A percentile compares a stretch with the other conserved stretches of the same genome.
Conservation (phyloP, 2,888 invertebrate genomes). For the Cephus pulcher region DNA sequence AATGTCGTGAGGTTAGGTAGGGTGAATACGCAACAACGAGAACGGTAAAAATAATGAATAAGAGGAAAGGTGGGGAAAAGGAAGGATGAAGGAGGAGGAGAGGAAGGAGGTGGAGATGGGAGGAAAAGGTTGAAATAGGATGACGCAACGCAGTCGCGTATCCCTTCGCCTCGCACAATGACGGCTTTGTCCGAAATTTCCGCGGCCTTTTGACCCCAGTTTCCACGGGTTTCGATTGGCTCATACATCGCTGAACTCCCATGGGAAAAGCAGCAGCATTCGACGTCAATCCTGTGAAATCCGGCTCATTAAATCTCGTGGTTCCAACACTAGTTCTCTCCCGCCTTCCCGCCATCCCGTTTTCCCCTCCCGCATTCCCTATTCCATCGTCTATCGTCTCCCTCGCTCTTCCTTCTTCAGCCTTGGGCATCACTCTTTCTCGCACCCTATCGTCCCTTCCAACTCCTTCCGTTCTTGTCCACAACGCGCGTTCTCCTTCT, state of each 20-base stretch:
- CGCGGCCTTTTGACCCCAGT: constrained; percentile 44
- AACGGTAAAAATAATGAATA: constrained; percentile 5
- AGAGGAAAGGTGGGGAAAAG: constrained; percentile 10
- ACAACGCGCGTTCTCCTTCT: no score
- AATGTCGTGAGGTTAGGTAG: no score
- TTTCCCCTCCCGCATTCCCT: no score
- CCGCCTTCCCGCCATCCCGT: no score
- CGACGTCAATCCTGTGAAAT: constrained; percentile 43
- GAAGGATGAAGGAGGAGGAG: not conserved
- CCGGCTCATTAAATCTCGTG: constrained; percentile 47
- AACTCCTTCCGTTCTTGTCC: no score
- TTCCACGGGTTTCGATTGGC: constrained; percentile 27
- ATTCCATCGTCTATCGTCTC: no score
- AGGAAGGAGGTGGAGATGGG: no score
- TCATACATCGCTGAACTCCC: constrained; percentile 29
- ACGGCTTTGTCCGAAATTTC: constrained; percentile 45
- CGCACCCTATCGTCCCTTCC: no score
- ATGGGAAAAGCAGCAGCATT: constrained; percentile 31
- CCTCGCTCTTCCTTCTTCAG: no score
- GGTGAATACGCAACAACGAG: constrained; percentile 6
- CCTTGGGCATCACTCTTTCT: no score
- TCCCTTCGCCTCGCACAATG: constrained; percentile 24
- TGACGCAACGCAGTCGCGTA: not conserved
- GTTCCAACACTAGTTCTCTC: constrained; percentile 10
- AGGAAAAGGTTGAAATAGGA: no score